Evolutionary conservation across 2,113 vertebrate species (phyloP).

Genomic region (Pitta sordida): DNA sequence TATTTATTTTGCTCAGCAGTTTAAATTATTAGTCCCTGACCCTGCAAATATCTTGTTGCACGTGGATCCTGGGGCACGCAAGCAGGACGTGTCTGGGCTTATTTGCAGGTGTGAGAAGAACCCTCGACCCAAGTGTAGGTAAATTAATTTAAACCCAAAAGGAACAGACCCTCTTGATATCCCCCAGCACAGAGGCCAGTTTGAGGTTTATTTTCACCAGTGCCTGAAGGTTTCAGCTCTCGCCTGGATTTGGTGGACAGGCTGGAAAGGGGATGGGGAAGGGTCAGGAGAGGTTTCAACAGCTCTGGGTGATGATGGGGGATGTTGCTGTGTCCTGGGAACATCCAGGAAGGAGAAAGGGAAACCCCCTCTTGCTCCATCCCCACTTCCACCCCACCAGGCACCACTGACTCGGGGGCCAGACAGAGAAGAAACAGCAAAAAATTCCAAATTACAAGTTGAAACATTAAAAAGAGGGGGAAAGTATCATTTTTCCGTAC

Average conservation of each 20-base stretch:
- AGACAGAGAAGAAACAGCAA: neutral
- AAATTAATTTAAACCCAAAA: neutral
- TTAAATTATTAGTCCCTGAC: conserved; percentile 20
- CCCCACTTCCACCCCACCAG: neutral
- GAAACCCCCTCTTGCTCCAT: neutral
- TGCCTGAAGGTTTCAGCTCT: neutral
- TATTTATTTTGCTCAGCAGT: conserved; percentile 26
- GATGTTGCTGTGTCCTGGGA: neutral
- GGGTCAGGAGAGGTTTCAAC: neutral
- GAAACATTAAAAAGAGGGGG: neutral
- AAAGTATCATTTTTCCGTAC: neutral
- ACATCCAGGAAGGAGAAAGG: neutral
- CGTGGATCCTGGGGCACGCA: neutral
- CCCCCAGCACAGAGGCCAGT: neutral
- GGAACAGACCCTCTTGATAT: too few species aligned
- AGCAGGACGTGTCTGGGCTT: neutral
- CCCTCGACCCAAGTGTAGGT: fast-evolving
- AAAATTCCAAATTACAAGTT: neutral
- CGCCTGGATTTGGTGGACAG: neutral
- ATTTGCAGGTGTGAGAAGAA: neutral
- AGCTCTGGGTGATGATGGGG: neutral
- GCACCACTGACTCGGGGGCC: fast-evolving
- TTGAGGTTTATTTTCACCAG: neutral
- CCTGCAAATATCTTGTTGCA: neutral
- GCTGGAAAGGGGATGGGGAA: neutral